Percentiles rank a stretch among this genome's conserved stretches.
Conservation (phyloP, 2,113 vertebrate species). For the Noctilio leporinus region DNA sequence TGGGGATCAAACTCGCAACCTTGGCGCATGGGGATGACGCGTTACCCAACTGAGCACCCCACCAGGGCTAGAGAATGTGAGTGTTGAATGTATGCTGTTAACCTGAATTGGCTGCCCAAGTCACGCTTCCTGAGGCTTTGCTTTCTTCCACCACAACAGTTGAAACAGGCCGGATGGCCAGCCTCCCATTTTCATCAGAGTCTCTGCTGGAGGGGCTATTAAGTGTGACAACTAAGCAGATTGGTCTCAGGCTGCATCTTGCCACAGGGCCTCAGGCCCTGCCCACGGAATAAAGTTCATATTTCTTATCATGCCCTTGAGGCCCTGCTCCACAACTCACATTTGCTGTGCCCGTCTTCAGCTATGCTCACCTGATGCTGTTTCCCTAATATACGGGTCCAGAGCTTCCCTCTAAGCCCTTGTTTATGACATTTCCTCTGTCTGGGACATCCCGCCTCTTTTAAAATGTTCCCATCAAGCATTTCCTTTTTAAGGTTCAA, state of each 20-base stretch:
- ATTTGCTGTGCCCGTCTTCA: not conserved
- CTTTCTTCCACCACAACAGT: rapidly evolving
- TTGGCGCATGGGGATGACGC: too few relatives aligned
- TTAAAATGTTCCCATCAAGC: not conserved
- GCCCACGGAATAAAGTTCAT: not conserved
- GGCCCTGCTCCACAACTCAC: not conserved
- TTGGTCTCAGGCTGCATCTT: not conserved
- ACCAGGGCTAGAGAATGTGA: not conserved
- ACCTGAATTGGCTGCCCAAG: not conserved
- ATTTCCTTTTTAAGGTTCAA: not conserved
- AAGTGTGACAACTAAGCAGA: not conserved
- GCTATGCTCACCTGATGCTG: not conserved
- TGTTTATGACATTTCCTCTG: not conserved
- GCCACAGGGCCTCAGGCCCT: not conserved
- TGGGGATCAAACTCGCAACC: too few relatives aligned
- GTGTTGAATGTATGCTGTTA: not conserved
- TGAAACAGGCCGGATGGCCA: not conserved
- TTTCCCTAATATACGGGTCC: not conserved
- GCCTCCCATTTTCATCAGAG: not conserved
- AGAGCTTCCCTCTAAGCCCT: not conserved
- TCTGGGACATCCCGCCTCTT: not conserved
- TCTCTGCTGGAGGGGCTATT: not conserved
- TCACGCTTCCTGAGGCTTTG: not conserved
- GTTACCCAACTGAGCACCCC: too few relatives aligned
- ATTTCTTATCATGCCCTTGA: not conserved